Percentiles rank a stretch among this genome's conserved stretches.
These are phyloP conservation scores for Centropyge bicolor DNA, from an alignment of 2,797 vertebrate genomes.

Conservation along the genomic window DNA sequence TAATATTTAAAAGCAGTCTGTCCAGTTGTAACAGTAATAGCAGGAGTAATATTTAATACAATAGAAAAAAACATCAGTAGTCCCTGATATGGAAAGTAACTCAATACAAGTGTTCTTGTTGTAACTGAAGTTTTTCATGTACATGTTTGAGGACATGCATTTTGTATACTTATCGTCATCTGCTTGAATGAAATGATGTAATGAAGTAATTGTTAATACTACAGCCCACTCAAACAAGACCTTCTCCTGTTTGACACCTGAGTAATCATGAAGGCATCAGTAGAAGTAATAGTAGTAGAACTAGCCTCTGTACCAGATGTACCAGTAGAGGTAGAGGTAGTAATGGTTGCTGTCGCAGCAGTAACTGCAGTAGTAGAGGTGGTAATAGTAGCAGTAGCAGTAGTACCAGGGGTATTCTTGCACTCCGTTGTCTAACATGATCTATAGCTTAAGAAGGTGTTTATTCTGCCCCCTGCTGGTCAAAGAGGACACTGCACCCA, in stretches of 20 bases:
- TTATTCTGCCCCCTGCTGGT: slow-evolving; percentile 56
- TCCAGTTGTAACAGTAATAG: background rate
- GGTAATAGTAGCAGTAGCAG: background rate
- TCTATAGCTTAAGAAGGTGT: background rate
- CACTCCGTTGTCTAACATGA: background rate
- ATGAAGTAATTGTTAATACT: background rate
- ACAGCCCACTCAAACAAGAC: background rate
- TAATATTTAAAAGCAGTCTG: background rate
- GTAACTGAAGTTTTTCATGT: background rate
- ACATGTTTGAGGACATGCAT: background rate
- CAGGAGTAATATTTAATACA: background rate
- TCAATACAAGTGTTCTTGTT: background rate
- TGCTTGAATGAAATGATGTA: background rate
- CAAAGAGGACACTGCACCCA: slow-evolving; percentile 14
- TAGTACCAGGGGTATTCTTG: background rate
- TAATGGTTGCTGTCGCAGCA: background rate
- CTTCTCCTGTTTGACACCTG: background rate
- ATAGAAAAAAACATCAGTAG: background rate
- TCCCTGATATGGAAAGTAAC: background rate
- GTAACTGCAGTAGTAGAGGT: background rate
- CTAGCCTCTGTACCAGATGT: background rate
- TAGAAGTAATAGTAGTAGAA: background rate
- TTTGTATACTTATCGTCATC: background rate
- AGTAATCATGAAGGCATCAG: background rate
- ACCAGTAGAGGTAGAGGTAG: background rate